These are phyloP conservation scores for Struthio camelus DNA, from an alignment of 2,113 vertebrate genomes.

Conservation along the genomic window DNA sequence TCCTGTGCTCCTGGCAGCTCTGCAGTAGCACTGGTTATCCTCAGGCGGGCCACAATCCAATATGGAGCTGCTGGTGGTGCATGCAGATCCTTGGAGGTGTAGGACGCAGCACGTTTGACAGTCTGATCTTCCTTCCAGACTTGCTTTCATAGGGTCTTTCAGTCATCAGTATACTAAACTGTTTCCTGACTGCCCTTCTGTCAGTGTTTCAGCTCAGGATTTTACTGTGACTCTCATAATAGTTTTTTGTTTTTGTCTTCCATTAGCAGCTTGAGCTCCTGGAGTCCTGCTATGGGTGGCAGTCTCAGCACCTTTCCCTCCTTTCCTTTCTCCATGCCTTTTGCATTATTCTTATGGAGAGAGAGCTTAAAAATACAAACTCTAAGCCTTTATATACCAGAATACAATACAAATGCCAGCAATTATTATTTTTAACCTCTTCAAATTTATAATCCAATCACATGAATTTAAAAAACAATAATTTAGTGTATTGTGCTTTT, in stretches of 20 bases:
- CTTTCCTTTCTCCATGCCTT: neutral
- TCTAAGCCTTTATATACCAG: neutral
- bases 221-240: rapidly evolving
- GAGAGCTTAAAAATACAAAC: neutral
- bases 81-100: too few relatives aligned
- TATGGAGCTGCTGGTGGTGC: neutral
- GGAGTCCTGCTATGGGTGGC: neutral
- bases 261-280: neutral
- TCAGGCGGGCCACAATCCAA: neutral
- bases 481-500: neutral
- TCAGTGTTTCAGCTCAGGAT: neutral
- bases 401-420: neutral
- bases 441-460: neutral
- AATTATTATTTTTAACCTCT: neutral
- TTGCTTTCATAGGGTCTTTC: too few relatives aligned
- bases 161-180: too few relatives aligned
- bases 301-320: neutral
- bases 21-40: neutral
- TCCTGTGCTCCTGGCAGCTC: neutral
- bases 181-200: too few relatives aligned
- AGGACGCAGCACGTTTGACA: too few relatives aligned
- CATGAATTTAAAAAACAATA: neutral
- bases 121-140: too few relatives aligned
- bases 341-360: neutral
- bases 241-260: too few relatives aligned